Base-by-base conservation (phyloP, 2,888 invertebrate species). In the Magallana nippona region DNA sequence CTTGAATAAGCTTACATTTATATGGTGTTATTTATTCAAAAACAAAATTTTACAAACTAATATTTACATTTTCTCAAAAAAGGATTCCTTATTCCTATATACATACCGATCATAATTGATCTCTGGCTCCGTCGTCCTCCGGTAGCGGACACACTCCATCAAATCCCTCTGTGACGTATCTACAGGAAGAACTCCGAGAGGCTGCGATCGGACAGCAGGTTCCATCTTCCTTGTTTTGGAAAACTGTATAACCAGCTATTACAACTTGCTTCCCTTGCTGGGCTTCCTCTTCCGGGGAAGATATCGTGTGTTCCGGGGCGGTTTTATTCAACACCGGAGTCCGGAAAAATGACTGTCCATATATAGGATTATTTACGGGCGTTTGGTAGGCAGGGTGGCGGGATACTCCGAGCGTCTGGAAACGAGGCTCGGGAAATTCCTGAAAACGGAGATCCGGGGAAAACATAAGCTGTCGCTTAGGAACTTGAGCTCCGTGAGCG, bases 61-160 rank as follows among this genome's bases (percentile, higher is more conserved):
- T 13, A n/a, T n/a, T n/a, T n/a, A n/a, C n/a, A n/a, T n/a, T n/a
- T n/a, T n/a, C n/a, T n/a, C n/a, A n/a, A n/a, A n/a, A n/a, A n/a
- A n/a, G n/a, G n/a, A n/a, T n/a, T n/a, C n/a, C n/a, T n/a, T n/a
- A n/a, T n/a, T n/a, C n/a, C n/a, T n/a, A n/a, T n/a, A n/a, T n/a
- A 55, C n/a, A 22, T 55, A 27, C 79, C 15, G 8, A 15, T 79
- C 57, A 27, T 55, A 57, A 13, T 11, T 55, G 56, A 2, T 58
- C 79, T 15, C 56, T 2, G 27, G 19, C 27, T 0, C 13, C 44
- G 15, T 78, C 82, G 11, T 82, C 82, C 17, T 80, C 77, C 10
- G 83, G 71, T 10, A 83, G 80, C 17, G 83, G 83, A 32, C 80
- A 83, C 5, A 83, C 80, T 15, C 83, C 83, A 10, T 83, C 83